Conservation (phyloP, 2,113 vertebrate species). For the Protobothrops flavoviridis region DNA sequence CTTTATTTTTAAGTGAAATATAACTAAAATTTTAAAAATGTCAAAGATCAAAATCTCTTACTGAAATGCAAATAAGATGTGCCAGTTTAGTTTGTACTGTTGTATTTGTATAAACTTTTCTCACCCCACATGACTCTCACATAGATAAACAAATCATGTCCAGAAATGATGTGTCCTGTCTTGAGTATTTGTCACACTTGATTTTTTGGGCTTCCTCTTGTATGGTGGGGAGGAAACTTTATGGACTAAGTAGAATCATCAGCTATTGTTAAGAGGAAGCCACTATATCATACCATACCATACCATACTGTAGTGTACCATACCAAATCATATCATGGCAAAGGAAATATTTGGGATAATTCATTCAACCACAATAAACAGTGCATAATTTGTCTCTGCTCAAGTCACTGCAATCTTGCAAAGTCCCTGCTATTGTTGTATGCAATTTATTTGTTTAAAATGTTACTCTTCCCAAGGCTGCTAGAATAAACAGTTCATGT, state of each 20-base stretch:
- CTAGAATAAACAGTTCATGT: background rate
- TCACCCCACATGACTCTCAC: background rate
- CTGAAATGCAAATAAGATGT: background rate
- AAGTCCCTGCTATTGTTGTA: background rate
- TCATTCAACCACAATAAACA: background rate
- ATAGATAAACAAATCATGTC: background rate
- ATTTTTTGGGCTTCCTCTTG: background rate
- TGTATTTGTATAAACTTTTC: background rate
- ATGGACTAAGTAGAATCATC: background rate
- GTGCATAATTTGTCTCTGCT: background rate
- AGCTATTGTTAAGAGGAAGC: background rate
- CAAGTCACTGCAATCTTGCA: background rate
- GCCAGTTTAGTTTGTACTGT: background rate
- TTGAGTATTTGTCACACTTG: background rate
- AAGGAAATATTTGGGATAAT: background rate
- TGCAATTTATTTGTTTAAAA: constrained; percentile 13
- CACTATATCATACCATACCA: background rate
- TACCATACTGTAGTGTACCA: background rate
- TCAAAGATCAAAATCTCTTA: background rate
- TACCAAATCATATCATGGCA: background rate
- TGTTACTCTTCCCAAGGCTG: background rate
- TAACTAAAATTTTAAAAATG: background rate
- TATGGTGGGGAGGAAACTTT: background rate
- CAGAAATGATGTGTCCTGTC: background rate
- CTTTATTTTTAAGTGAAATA: background rate